Percentiles rank a stretch among this genome's conserved stretches.
Conservation (phyloP, 2,113 vertebrate species). For the Python bivittatus region DNA sequence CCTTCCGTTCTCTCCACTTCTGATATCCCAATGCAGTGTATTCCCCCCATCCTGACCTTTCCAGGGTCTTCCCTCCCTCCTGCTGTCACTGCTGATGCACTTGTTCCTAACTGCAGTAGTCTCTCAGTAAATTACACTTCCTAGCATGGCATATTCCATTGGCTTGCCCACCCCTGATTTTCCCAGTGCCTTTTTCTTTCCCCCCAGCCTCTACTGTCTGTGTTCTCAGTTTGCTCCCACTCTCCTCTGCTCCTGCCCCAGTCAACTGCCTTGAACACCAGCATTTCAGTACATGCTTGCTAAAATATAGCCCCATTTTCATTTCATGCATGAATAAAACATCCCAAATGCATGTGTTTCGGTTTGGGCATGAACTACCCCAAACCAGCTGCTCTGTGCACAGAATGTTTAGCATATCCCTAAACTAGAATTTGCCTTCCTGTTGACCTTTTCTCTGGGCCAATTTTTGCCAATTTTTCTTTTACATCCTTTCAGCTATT, state of each 20-base stretch:
- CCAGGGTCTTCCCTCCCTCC: neutral
- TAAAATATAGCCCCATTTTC: neutral
- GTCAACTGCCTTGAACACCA: neutral
- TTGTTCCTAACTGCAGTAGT: neutral
- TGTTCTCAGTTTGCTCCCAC: neutral
- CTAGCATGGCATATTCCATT: neutral
- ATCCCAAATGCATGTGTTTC: too few species aligned
- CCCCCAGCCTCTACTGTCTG: neutral
- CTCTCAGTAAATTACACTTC: neutral
- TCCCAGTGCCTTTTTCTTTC: neutral
- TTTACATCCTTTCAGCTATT: too few species aligned
- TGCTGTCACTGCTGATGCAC: neutral
- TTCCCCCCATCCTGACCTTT: neutral
- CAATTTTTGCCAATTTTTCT: too few species aligned
- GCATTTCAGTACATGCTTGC: neutral
- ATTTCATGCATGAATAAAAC: neutral
- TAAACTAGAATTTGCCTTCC: too few species aligned
- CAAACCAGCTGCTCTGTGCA: too few species aligned
- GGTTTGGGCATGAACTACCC: too few species aligned
- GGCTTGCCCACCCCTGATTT: neutral
- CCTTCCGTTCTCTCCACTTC: neutral
- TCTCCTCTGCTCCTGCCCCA: neutral
- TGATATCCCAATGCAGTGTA: neutral
- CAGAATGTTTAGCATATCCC: too few species aligned
- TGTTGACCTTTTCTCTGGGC: too few species aligned